Evolutionary conservation across 1,140 invertebrate species (phyloP).

Genomic region (Cotesia typhae): DNA sequence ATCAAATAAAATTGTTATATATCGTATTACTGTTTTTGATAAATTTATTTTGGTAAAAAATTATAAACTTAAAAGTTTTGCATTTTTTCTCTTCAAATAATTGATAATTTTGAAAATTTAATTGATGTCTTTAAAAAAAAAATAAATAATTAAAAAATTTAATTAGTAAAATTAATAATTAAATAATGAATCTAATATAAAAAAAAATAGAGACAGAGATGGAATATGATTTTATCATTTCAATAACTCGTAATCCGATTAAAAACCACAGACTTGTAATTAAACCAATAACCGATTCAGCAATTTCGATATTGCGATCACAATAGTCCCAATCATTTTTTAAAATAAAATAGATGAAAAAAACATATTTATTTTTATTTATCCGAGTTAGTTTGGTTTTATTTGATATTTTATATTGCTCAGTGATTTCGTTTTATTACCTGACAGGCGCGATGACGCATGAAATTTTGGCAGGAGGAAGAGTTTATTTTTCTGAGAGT

Average conservation of each 20-base stretch:
- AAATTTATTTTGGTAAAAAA: no score
- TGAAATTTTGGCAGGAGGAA: slow-evolving; percentile 3
- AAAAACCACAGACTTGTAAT: background rate
- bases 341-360: background rate
- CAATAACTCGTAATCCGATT: background rate
- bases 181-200: no score
- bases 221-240: background rate
- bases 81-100: no score
- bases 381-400: background rate
- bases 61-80: no score
- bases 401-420: background rate
- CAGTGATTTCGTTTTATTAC: background rate
- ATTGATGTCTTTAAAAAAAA: no score
- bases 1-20: no score
- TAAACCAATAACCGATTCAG: background rate
- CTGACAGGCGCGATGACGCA: slow-evolving; percentile 12
- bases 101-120: no score
- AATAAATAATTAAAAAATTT: no score
- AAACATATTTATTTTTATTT: background rate
- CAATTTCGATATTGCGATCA: background rate
- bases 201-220: no score
- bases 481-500: background rate
- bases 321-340: background rate
- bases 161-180: no score
- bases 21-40: no score